Base-by-base conservation (phyloP, 2,888 invertebrate genomes). In the Pyralis farinalis region DNA sequence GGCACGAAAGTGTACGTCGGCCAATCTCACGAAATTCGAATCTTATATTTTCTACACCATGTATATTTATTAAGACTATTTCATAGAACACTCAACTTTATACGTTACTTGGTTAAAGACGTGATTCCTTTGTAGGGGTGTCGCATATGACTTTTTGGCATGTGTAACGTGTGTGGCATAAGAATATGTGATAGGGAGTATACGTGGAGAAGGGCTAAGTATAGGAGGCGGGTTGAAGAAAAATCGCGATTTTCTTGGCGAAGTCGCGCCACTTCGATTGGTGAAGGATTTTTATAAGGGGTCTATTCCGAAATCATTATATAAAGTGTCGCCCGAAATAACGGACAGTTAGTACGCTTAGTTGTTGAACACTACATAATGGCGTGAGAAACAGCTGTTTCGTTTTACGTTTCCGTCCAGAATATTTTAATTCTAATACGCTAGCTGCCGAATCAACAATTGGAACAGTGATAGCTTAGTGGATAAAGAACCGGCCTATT, bases 201-300 rank as follows among this genome's bases (percentile, higher is more conserved):
- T 36, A 51, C 49, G 52, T 61, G 58, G 53, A 48, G 57, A 58
- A 54, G 51, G 55, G 54, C 45, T 58, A 53, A 25, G 49, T 25
- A 25, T 25, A 61, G 59, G 74, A 67, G 71, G 69, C 57, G 56
- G 55, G 57, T 53, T 55, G 54, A 40, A 52, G 60, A 75, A 78
- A 77, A 72, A 66, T 70, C 62, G 58, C 54, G 60, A 67, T 65
- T 71, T 70, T 63, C 51, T 55, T 48, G 53, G 51, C 62, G n/a
- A n/a, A n/a, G n/a, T n/a, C n/a, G n/a, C n/a, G 58, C 53, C 37
- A 38, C 57, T 69, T 53, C 70, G 64, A 79, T 80, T 80, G 80
- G 80, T 41, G 69, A 65, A 74, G 10, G 16, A 16, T 16, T 16
- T 2, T 16, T 3, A 16, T 16, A 16, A 16, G 4, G 4, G 16